Percentiles rank a stretch among this genome's conserved stretches.
Evolutionary conservation across 1,140 invertebrate species (phyloP).

Genomic region (Tetragnatha versicolor): DNA sequence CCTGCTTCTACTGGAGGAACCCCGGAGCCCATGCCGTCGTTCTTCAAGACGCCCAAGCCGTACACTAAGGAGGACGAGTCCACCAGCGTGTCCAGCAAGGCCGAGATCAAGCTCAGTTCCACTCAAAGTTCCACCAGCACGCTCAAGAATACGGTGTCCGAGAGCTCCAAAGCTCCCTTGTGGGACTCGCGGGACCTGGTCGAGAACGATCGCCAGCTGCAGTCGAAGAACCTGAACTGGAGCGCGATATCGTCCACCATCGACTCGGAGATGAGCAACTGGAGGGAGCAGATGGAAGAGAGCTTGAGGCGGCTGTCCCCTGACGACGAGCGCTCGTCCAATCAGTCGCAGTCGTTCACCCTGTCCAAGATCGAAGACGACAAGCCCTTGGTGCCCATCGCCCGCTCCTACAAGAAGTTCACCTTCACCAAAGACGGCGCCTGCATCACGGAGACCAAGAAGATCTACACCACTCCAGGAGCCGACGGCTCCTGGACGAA

Average conservation of each 20-base stretch:
- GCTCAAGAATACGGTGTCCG: slow-evolving; percentile 8
- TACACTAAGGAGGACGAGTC: slow-evolving; percentile 45
- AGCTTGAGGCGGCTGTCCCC: slow-evolving; percentile 52
- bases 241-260: slow-evolving; percentile 46
- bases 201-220: slow-evolving; percentile 1
- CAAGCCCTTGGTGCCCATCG: slow-evolving; percentile 55
- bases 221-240: slow-evolving; percentile 24
- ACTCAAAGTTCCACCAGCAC: slow-evolving; percentile 35
- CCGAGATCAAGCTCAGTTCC: slow-evolving; percentile 51
- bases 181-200: slow-evolving; percentile 17
- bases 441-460: slow-evolving; percentile 59
- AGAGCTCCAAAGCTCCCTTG: slow-evolving; percentile 19
- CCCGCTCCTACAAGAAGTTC: slow-evolving; percentile 59
- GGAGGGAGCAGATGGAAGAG: slow-evolving; percentile 52
- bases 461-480: slow-evolving; percentile 58
- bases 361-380: slow-evolving; percentile 40
- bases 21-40: slow-evolving; percentile 44
- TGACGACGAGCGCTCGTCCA: slow-evolving; percentile 30
- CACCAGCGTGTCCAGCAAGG: slow-evolving; percentile 35
- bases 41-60: slow-evolving; percentile 51
- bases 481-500: slow-evolving; percentile 58
- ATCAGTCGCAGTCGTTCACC: slow-evolving; percentile 22
- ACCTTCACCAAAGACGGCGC: slow-evolving; percentile 60
- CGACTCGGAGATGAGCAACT: slow-evolving; percentile 47
- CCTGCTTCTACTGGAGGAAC: slow-evolving; percentile 22